These are phyloP conservation scores for Epizoanthus ramosus DNA, from an alignment of 92 coral and sea anemone genomes.

Conservation along the genomic window DNA sequence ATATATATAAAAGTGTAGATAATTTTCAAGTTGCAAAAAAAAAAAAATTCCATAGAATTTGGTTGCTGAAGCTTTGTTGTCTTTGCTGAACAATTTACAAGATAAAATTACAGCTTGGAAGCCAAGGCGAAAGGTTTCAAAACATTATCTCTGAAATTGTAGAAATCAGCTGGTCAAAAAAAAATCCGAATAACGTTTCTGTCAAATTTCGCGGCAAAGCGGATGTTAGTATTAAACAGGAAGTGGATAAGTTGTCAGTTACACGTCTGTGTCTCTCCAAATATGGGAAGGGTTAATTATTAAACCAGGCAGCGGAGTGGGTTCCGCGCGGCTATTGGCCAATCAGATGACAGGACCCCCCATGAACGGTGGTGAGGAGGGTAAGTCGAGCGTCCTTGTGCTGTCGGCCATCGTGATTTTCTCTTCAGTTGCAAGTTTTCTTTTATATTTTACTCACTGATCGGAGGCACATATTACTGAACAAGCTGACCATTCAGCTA, in stretches of 20 bases:
- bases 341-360: conserved; percentile 97
- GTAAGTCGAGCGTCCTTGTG: conserved; percentile 99
- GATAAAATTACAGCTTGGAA: no score
- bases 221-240: conserved; percentile 93
- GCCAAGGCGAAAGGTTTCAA: no score
- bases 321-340: conserved; percentile 72
- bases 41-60: no score
- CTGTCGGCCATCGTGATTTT: conserved; percentile 91
- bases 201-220: conserved; percentile 85
- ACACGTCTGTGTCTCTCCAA: conserved; percentile 57
- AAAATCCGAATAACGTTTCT: conserved; percentile 40
- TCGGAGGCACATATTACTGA: conserved; percentile 63
- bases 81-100: no score
- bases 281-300: conserved; percentile 76
- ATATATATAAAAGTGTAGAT: no score
- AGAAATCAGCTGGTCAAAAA: conserved; percentile 40
- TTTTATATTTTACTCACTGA: conserved; percentile 58
- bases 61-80: no score
- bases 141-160: not conserved
- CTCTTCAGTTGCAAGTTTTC: conserved; percentile 84
- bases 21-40: no score
- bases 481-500: conserved; percentile 49
- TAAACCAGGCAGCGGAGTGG: conserved; percentile 56
- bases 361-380: conserved; percentile 96
- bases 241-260: conserved; percentile 64